phyloP scores from a whole-genome alignment of 1,140 invertebrate genomes.

The Drosophila kurseongensis region DNA sequence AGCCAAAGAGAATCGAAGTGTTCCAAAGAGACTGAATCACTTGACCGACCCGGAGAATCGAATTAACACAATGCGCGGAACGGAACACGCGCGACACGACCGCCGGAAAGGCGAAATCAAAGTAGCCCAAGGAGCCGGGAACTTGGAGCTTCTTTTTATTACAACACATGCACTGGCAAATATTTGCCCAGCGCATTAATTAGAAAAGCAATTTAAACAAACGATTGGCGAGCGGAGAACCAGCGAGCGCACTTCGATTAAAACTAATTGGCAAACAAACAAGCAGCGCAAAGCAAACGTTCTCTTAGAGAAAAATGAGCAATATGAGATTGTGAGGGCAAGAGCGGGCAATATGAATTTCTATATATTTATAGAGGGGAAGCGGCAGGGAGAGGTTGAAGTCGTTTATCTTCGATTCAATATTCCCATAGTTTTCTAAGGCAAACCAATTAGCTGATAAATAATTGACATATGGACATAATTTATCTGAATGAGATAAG shows the following conservation, averaged over 20 bases:
- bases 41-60: constrained; percentile 3
- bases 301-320: neutral
- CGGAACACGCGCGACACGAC: constrained; percentile 18
- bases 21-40: constrained; percentile 10
- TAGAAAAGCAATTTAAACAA: constrained; percentile 72
- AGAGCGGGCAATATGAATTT: neutral
- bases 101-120: constrained; percentile 10
- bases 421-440: constrained; percentile 12
- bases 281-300: constrained; percentile 39
- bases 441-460: constrained; percentile 39
- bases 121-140: neutral
- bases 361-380: neutral
- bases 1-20: constrained; percentile 21
- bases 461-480: constrained; percentile 18
- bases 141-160: constrained; percentile 45
- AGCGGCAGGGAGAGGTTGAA: neutral
- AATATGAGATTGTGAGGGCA: neutral
- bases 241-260: constrained; percentile 56
- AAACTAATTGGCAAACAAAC: constrained; percentile 77
- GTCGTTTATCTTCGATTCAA: constrained; percentile 18
- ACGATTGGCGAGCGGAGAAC: constrained; percentile 28
- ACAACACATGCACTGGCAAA: constrained; percentile 34
- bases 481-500: constrained; percentile 34
- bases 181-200: constrained; percentile 69
- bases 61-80: neutral